Percentiles rank a stretch among this genome's conserved stretches.
phyloP scores from a whole-genome alignment of 2,797 vertebrate genomes.

The Falco peregrinus region DNA sequence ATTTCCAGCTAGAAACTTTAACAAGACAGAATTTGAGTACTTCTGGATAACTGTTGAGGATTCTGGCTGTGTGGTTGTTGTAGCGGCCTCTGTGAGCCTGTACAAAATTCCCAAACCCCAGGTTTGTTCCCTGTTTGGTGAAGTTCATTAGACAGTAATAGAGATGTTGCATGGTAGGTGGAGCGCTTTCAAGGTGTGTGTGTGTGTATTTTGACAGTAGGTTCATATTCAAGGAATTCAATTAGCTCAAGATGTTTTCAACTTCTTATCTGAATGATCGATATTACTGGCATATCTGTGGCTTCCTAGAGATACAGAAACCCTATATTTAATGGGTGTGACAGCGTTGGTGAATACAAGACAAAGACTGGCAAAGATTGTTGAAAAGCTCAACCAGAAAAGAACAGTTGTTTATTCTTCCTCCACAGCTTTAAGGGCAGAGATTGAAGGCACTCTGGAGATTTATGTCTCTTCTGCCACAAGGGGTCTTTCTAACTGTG shows the following conservation, averaged over 20 bases:
- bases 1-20: neutral
- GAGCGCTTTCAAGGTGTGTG: neutral
- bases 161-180: neutral
- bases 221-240: neutral
- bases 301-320: neutral
- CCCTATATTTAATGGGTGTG: neutral
- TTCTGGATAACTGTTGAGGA: rapidly evolving
- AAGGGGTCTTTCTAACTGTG: neutral
- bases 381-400: neutral
- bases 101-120: neutral
- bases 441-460: neutral
- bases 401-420: neutral
- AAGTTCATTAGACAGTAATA: neutral
- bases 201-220: neutral
- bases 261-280: neutral
- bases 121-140: neutral
- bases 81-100: neutral
- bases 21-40: neutral
- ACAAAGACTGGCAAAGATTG: neutral
- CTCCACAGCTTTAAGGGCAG: neutral
- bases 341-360: neutral
- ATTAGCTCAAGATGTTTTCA: neutral
- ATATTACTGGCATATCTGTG: neutral
- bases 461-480: neutral
- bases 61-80: neutral